Evolutionary conservation across 1,140 invertebrate genomes (phyloP), one percentile per base, ranked within the genome.

Genomic region (Brachionus sp.): DNA sequence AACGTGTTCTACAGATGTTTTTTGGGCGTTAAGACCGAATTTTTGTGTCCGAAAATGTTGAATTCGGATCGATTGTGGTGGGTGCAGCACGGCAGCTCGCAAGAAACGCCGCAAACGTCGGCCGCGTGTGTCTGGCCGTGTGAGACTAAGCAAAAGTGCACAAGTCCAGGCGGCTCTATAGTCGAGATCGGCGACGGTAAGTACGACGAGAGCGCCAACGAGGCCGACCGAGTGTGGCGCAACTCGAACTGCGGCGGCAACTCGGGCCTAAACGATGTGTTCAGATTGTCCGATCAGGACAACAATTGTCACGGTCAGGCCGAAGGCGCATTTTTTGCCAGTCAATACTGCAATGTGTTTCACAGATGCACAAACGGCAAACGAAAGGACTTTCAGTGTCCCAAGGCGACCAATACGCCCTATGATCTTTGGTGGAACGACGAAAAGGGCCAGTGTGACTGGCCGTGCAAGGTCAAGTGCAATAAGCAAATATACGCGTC

Each of bases 381-480:
- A 29, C 66, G 82, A 3, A 42, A 57, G 13, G 82, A 83, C 25
- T 83, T 83, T 39, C 39, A 46, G 46, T 83, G 82, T 77, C 44
- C 82, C 33, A 50, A 50, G 13, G 82, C 82, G 2, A 83, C 82
- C 9, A 83, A 83, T 29, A 75, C 64, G 7, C 82, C 82, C 2
- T 83, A 83, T n/a, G 82, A 83, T 39, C 23, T 83, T 4, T 83
- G 82, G 82, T 83, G 82, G 82, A 83, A 83, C 29, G 64, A 83
- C 25, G 57, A 83, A 39, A 75, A 50, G 42, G 29, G 35, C 10
- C 82, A 75, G 25, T 83, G 82, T 19, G 82, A 83, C 57, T 83
- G 82, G 82, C 82, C 82, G 0, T 83, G 82, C 57, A 57, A 62
- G 12, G 23, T 83, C 1, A 12, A 73, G 9, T 83, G 82, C n/a